Evolutionary conservation across 2,797 vertebrate genomes (phyloP).

Genomic region (Prunella strophiata): DNA sequence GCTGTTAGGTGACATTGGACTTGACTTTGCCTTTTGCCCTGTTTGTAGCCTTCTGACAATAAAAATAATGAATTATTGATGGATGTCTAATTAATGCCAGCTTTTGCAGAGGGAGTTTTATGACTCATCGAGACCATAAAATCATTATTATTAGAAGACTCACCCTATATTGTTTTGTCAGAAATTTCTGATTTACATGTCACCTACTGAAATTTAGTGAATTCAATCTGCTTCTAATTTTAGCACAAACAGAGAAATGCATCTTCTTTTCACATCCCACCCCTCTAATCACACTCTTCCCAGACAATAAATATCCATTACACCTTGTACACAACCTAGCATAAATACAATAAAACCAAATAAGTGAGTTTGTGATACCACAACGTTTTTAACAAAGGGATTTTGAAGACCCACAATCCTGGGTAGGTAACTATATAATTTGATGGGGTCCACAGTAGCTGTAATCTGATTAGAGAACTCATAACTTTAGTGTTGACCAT

Average conservation of each 20-base stretch:
- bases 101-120: slow-evolving; percentile 52
- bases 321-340: background rate
- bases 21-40: background rate
- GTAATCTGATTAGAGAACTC: slow-evolving; percentile 6
- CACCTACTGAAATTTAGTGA: slow-evolving; percentile 26
- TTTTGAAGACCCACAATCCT: slow-evolving; percentile 7
- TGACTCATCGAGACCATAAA: slow-evolving; percentile 37
- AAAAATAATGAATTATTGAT: slow-evolving; percentile 29
- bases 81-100: slow-evolving; percentile 56
- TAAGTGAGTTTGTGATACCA: background rate
- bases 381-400: slow-evolving; percentile 20
- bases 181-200: slow-evolving; percentile 57
- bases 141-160: slow-evolving; percentile 44
- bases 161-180: slow-evolving; percentile 28
- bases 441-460: background rate
- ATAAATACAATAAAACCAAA: slow-evolving; percentile 16
- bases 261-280: slow-evolving; percentile 31
- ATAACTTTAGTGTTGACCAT: background rate
- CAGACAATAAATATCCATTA: slow-evolving; percentile 36
- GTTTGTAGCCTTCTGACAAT: background rate
- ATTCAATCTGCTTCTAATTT: slow-evolving; percentile 24
- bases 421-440: background rate
- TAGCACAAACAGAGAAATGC: slow-evolving; percentile 24
- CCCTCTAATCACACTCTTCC: background rate
- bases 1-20: background rate